phyloP scores from a whole-genome alignment of 2,888 invertebrate species.

The Dascillus cervinus region DNA sequence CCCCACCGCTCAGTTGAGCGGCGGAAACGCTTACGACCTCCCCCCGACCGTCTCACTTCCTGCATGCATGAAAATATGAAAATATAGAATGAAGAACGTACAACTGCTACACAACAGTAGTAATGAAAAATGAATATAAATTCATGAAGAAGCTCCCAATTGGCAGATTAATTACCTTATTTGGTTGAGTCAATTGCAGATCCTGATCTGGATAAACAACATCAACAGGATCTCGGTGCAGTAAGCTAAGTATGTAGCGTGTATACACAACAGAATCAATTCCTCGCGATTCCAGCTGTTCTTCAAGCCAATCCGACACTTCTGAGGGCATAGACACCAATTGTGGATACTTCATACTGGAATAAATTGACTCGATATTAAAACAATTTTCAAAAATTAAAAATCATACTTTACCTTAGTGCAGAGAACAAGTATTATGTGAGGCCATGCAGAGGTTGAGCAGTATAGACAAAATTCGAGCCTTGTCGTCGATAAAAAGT shows the following conservation, averaged over 20 bases:
- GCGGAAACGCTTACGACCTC: constrained; percentile 42
- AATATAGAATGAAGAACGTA: background rate
- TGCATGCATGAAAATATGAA: constrained; percentile 19
- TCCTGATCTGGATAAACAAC: constrained; percentile 41
- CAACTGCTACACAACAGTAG: background rate
- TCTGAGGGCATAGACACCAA: constrained; percentile 55
- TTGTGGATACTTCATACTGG: constrained; percentile 56
- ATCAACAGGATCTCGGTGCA: constrained; percentile 53
- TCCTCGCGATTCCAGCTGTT: constrained; percentile 66
- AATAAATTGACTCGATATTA: too few relatives aligned
- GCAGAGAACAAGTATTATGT: constrained; percentile 15
- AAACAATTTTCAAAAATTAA: too few relatives aligned
- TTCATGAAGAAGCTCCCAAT: constrained; percentile 6
- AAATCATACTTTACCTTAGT: background rate
- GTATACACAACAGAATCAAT: constrained; percentile 64
- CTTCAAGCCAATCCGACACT: constrained; percentile 68
- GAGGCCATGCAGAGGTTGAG: constrained; percentile 26
- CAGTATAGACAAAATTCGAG: constrained; percentile 27
- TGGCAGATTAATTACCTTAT: constrained; percentile 38
- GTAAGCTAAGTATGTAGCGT: constrained; percentile 57
- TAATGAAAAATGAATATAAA: constrained; percentile 6
- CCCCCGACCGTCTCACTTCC: constrained; percentile 36
- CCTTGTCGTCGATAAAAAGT: constrained; percentile 20
- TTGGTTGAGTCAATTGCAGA: constrained; percentile 39
- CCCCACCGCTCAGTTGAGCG: constrained; percentile 39